phyloP scores from a whole-genome alignment of 2,888 invertebrate species.

The Hipparchia sbordonii region DNA sequence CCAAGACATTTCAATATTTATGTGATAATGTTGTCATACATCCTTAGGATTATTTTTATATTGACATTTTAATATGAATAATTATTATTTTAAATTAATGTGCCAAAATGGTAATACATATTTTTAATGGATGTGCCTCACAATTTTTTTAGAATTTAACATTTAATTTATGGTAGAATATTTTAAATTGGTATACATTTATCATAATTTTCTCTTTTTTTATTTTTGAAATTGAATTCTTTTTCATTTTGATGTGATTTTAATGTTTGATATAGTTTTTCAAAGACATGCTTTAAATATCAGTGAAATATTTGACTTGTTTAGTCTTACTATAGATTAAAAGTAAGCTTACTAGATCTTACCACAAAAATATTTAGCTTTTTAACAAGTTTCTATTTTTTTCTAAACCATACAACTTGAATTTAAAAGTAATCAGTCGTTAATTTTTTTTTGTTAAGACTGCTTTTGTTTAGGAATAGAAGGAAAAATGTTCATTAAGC shows the following conservation, averaged over 20 bases:
- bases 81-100: neutral
- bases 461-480: neutral
- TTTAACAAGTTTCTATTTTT: no score
- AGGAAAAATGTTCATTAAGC: neutral
- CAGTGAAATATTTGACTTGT: neutral
- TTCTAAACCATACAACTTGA: no score
- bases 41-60: neutral
- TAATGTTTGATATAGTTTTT: neutral
- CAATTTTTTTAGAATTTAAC: neutral
- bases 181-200: neutral
- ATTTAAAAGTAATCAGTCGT: neutral
- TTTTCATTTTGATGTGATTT: neutral
- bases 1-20: neutral
- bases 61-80: neutral
- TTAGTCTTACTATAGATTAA: neutral
- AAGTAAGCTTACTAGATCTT: no score
- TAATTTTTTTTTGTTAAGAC: no score
- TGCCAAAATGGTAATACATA: slow-evolving; percentile 4
- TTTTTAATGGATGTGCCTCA: neutral
- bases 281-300: slow-evolving; percentile 4
- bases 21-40: neutral
- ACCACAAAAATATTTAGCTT: no score
- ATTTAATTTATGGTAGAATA: neutral
- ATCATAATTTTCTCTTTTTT: neutral
- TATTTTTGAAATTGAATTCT: neutral